A percentile compares a stretch with the other conserved stretches of the same genome.
Conservation (phyloP, 2,113 vertebrate species). For the Sminthopsis crassicaudata region DNA sequence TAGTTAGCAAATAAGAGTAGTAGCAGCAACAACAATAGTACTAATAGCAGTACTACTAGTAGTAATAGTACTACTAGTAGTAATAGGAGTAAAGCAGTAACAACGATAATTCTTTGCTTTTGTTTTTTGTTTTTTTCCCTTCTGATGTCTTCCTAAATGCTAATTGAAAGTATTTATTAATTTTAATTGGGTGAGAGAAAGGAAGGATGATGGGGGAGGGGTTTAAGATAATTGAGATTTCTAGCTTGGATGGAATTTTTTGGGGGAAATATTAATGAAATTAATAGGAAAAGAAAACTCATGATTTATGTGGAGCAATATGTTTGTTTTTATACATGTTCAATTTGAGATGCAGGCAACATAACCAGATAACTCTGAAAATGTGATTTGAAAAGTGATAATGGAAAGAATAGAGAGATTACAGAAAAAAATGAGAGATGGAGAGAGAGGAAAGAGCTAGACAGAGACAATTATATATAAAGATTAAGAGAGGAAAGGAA, state of each 20-base stretch:
- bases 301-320: neutral
- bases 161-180: neutral
- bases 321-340: neutral
- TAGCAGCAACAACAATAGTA: neutral
- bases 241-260: neutral
- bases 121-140: too few relatives aligned
- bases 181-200: neutral
- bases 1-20: too few relatives aligned
- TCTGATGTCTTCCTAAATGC: too few relatives aligned
- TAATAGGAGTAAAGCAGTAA: neutral
- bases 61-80: neutral
- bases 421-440: neutral
- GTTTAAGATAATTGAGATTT: neutral
- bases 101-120: neutral
- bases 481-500: too few relatives aligned
- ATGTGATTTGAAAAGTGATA: neutral
- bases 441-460: too few relatives aligned
- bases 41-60: neutral
- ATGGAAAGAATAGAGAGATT: neutral
- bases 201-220: neutral
- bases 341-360: neutral
- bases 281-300: neutral
- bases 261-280: neutral
- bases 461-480: too few relatives aligned
- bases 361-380: neutral